Evolutionary conservation across 2,888 invertebrate genomes (phyloP), one percentile per base, ranked within the genome.

Genomic region (Brachylomia viminalis): DNA sequence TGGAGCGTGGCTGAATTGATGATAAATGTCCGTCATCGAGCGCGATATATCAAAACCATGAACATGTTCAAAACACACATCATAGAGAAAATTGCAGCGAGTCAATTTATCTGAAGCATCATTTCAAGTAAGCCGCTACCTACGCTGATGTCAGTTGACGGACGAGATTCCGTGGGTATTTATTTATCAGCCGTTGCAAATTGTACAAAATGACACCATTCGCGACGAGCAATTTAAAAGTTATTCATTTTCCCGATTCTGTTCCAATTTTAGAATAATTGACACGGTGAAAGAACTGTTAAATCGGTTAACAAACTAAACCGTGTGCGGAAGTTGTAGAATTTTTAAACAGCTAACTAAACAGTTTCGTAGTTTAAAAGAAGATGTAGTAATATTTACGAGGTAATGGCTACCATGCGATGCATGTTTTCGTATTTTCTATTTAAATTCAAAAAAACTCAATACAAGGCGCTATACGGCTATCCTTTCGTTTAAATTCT

Each of bases 191-290:
- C 84, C 85, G 85, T 78, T 72, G 85, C 82, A 84, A 89, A 90
- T 90, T 84, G 85, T 72, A 85, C 80, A 72, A 88, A 90, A 90
- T 86, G 79, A 88, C 81, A 87, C 67, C 75, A 84, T 87, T 89
- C 83, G 86, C 78, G 68, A 72, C 71, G 80, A 79, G 70, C 70
- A 78, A 80, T 84, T 87, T 83, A 80, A 65, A 75, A 77, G 72
- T 79, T 74, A 86, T 85, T 66, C 13, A 80, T 70, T 80, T 77
- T 2, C 66, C 47, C 42, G 71, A 83, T 67, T 54, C 49, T 2
- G 33, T 20, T 65, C 15, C 64, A 33, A 38, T 38, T 70, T 59
- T 11, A 62, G 6, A 72, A 69, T n/a, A 75, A 59, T 68, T 56
- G 58, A 61, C 23, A 69, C 69, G 45, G 58, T 83, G 15, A 66